Percentiles rank a stretch among this genome's conserved stretches.
phyloP scores from a whole-genome alignment of 2,113 vertebrate species.

The Bungarus multicinctus region DNA sequence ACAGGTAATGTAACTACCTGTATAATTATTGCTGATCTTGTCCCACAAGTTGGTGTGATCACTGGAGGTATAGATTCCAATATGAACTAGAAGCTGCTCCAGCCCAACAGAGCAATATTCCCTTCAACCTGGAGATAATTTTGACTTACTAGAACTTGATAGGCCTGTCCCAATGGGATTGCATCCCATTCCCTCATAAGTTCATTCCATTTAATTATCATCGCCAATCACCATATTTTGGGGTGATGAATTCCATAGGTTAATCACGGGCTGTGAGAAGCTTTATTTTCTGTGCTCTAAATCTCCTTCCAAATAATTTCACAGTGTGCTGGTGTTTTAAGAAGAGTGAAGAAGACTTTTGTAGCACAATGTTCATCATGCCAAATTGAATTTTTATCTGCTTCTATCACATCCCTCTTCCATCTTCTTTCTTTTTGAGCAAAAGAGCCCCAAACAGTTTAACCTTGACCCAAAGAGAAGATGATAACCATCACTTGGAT shows the following conservation, averaged over 20 bases:
- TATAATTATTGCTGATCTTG: neutral
- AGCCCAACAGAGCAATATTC: neutral
- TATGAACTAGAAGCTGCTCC: neutral
- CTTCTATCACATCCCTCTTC: neutral
- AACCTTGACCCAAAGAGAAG: neutral
- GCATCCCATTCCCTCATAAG: neutral
- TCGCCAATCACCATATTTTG: neutral
- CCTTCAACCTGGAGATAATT: neutral
- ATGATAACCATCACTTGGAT: neutral
- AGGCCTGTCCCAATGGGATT: neutral
- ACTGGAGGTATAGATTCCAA: neutral
- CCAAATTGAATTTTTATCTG: neutral
- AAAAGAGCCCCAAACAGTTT: neutral
- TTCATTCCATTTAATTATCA: neutral
- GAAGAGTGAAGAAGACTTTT: neutral
- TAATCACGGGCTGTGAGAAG: neutral
- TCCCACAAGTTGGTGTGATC: neutral
- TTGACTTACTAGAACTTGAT: neutral
- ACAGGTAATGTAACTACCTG: neutral
- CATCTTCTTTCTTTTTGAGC: neutral
- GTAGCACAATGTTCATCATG: neutral
- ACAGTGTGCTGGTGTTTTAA: neutral
- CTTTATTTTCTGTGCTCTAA: neutral
- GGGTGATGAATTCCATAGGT: neutral
- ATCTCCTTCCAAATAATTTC: neutral